Evolutionary conservation across 2,888 invertebrate genomes (phyloP).

Genomic region (Drosophila mimica): DNA sequence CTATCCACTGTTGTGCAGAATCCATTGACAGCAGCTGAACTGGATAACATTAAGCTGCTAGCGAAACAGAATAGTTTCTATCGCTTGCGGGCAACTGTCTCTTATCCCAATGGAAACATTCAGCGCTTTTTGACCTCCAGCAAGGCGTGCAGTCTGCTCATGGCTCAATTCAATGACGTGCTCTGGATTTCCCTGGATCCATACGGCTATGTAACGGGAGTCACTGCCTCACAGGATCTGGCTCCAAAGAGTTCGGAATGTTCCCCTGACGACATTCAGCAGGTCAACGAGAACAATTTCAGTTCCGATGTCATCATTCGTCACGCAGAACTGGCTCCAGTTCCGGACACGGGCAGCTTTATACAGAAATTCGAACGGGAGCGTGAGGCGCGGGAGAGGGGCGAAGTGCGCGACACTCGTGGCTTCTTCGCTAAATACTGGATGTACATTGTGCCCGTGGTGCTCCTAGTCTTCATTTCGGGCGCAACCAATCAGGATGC

Average conservation of each 20-base stretch:
- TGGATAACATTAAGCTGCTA: slow-evolving; percentile 86
- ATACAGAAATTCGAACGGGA: slow-evolving; percentile 97
- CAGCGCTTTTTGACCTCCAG: slow-evolving; percentile 91
- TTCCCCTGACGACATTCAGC: slow-evolving; percentile 40
- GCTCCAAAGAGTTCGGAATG: slow-evolving; percentile 83
- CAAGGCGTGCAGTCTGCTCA: slow-evolving; percentile 92
- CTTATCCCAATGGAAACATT: slow-evolving; percentile 89
- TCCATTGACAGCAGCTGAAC: slow-evolving; percentile 86
- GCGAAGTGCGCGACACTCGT: slow-evolving; percentile 96
- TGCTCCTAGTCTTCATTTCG: slow-evolving; percentile 95
- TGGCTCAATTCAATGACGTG: slow-evolving; percentile 91
- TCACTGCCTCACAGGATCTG: slow-evolving; percentile 86
- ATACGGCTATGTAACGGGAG: slow-evolving; percentile 91
- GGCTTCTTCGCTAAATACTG: slow-evolving; percentile 99
- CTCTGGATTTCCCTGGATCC: slow-evolving; percentile 93
- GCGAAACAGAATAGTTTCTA: slow-evolving; percentile 91
- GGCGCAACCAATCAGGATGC: slow-evolving; percentile 93
- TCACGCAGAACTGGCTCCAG: slow-evolving; percentile 92
- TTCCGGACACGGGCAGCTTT: slow-evolving; percentile 97
- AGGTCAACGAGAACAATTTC: slow-evolving; percentile 86
- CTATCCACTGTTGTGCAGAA: slow-evolving; percentile 88
- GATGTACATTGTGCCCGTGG: slow-evolving; percentile 99
- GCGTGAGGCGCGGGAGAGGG: slow-evolving; percentile 94
- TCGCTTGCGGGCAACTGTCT: slow-evolving; percentile 89
- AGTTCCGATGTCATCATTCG: slow-evolving; percentile 92